These are phyloP conservation scores for Mactromeris polynyma DNA, from an alignment of 2,888 invertebrate species.

Conservation along the genomic window DNA sequence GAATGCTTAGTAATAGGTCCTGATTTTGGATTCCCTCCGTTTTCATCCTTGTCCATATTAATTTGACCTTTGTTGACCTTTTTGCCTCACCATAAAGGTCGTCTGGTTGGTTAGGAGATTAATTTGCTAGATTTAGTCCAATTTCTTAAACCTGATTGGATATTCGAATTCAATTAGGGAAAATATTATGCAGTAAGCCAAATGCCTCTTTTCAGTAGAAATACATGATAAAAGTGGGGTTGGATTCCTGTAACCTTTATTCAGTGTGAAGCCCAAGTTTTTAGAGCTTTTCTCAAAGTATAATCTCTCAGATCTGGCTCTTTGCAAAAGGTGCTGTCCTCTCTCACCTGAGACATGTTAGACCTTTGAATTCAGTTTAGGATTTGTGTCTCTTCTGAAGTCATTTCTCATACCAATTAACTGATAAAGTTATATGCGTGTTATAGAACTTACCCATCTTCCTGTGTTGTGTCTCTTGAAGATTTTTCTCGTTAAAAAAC, in stretches of 20 bases:
- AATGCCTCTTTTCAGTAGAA: not conserved
- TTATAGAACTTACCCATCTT: too few relatives aligned
- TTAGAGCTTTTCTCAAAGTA: not conserved
- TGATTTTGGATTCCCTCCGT: conserved; percentile 67
- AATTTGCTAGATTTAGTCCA: conserved; percentile 48
- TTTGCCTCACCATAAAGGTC: conserved; percentile 36
- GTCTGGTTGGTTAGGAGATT: conserved; percentile 41
- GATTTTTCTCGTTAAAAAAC: too few relatives aligned
- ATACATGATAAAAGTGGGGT: not conserved
- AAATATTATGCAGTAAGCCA: conserved; percentile 6
- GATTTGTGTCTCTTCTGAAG: too few relatives aligned
- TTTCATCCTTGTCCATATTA: conserved; percentile 50
- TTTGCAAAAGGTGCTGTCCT: not conserved
- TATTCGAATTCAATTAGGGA: not conserved
- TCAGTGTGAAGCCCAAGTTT: too few relatives aligned
- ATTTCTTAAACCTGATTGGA: conserved; percentile 30
- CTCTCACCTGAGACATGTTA: not conserved
- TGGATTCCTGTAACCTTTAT: not conserved
- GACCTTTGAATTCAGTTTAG: not conserved
- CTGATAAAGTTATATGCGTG: too few relatives aligned
- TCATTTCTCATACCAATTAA: too few relatives aligned
- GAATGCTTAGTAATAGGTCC: conserved; percentile 52
- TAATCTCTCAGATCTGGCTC: not conserved
- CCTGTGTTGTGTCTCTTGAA: too few relatives aligned
- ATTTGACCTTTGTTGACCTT: conserved; percentile 60